phyloP scores from a whole-genome alignment of 1,140 invertebrate species.

The Gryon sp. region DNA sequence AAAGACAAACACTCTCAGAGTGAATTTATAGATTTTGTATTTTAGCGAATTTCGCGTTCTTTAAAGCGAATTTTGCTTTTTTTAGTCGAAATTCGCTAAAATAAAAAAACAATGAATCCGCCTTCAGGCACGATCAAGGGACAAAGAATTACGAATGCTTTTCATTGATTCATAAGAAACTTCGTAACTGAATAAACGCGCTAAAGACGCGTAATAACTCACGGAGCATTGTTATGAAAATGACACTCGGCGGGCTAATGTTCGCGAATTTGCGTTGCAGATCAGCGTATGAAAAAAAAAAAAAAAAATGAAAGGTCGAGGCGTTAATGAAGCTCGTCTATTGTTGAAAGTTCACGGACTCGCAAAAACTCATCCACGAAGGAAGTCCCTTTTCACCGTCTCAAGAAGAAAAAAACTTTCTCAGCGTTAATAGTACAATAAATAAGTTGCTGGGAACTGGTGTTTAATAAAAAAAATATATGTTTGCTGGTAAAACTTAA shows the following conservation, averaged over 20 bases:
- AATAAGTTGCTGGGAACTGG: no score
- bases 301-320: constrained; percentile 15
- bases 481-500: no score
- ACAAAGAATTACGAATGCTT: neutral
- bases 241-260: constrained; percentile 34
- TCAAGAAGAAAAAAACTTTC: no score
- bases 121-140: no score
- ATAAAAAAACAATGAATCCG: no score
- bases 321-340: constrained; percentile 46
- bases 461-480: no score
- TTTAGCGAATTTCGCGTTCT: no score
- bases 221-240: constrained; percentile 35
- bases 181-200: constrained; percentile 27
- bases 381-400: no score
- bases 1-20: constrained; percentile 27
- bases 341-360: constrained; percentile 41
- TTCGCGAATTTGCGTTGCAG: constrained; percentile 46
- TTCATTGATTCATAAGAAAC: constrained; percentile 34
- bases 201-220: constrained; percentile 35
- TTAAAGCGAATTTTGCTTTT: no score
- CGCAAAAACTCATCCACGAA: constrained; percentile 20
- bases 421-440: no score
- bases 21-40: no score
- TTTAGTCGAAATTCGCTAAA: no score
- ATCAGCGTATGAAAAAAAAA: constrained; percentile 22